phyloP scores from a whole-genome alignment of 2,888 invertebrate species.

The Molorchus minor region DNA sequence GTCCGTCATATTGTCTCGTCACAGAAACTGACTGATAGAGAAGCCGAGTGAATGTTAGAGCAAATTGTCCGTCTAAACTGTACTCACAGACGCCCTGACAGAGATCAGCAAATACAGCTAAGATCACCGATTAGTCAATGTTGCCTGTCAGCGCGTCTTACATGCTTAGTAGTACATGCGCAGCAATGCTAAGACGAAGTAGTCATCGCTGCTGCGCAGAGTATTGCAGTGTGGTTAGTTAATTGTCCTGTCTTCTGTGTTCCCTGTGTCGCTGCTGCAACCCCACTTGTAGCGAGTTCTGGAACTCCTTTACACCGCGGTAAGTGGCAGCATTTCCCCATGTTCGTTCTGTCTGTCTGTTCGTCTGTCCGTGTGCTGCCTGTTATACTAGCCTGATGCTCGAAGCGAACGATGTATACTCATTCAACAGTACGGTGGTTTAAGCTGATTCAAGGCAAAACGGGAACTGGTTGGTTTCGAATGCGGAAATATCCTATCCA shows the following conservation, averaged over 20 bases:
- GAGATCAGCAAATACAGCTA: conserved; percentile 17
- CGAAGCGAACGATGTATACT: conserved; percentile 22
- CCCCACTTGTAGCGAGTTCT: conserved; percentile 88
- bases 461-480: conserved; percentile 1
- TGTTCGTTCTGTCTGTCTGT: conserved; percentile 61
- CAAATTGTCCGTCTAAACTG: conserved; percentile 48
- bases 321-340: conserved; percentile 79
- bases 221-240: conserved; percentile 62
- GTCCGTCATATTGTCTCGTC: conserved; percentile 61
- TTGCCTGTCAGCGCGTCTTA: conserved; percentile 38
- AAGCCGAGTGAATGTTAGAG: conserved; percentile 44
- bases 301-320: conserved; percentile 98
- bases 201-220: conserved; percentile 22
- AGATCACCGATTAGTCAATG: conserved; percentile 5
- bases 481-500: too few relatives aligned
- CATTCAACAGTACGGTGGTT: conserved; percentile 12
- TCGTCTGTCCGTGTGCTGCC: conserved; percentile 62
- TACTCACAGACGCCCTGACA: conserved; percentile 42
- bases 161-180: conserved; percentile 58
- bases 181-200: conserved; percentile 23
- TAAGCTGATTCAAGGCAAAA: not conserved
- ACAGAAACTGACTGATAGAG: conserved; percentile 47
- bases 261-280: conserved; percentile 76
- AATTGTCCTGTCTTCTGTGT: conserved; percentile 70
- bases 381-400: conserved; percentile 53